phyloP scores from a whole-genome alignment of 1,140 invertebrate species.

The Brachionus asplanchnoidis region DNA sequence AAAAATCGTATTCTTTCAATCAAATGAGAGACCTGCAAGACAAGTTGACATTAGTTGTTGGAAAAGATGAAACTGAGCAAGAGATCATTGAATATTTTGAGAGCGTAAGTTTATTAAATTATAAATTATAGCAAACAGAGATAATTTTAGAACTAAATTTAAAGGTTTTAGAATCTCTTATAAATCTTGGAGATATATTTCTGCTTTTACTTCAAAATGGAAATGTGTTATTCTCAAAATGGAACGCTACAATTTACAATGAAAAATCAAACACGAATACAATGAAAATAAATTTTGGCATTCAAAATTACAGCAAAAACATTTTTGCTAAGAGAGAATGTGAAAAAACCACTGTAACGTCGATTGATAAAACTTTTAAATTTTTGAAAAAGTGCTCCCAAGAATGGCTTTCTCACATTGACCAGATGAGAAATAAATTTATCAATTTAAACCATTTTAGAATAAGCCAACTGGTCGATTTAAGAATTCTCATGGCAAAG shows the following conservation, averaged over 20 bases:
- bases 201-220: constrained; percentile 47
- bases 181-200: constrained; percentile 47
- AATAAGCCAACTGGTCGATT: constrained; percentile 49
- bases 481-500: constrained; percentile 47
- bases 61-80: constrained; percentile 48
- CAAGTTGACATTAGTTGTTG: constrained; percentile 52
- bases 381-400: constrained; percentile 49
- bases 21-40: constrained; percentile 51
- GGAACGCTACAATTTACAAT: constrained; percentile 48
- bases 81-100: constrained; percentile 49
- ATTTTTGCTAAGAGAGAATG: constrained; percentile 16
- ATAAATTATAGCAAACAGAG: too few species aligned
- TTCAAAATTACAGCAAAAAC: constrained; percentile 41
- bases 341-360: constrained; percentile 42
- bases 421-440: constrained; percentile 46
- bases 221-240: constrained; percentile 48
- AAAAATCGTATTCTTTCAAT: constrained; percentile 43
- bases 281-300: constrained; percentile 46
- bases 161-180: constrained; percentile 49
- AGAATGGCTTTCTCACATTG: constrained; percentile 48
- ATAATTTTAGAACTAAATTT: not conserved
- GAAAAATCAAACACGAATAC: constrained; percentile 43
- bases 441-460: constrained; percentile 49
- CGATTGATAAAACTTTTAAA: constrained; percentile 46
- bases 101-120: constrained; percentile 45